Evolutionary conservation across 2,113 vertebrate genomes (phyloP).

Genomic region (Dasyprocta punctata): DNA sequence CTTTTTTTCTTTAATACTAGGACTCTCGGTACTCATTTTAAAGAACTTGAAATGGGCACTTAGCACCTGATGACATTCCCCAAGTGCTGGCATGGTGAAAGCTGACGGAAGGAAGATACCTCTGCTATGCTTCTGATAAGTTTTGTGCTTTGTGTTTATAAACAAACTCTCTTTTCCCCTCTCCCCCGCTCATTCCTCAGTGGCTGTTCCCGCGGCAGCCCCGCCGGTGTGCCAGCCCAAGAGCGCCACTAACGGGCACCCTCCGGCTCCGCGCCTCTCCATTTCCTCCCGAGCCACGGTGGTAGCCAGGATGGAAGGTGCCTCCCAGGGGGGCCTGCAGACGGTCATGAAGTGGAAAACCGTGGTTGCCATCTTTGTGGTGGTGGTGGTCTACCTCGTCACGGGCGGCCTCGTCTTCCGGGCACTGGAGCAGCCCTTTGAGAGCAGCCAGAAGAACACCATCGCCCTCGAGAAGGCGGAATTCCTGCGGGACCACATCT

Average conservation of each 20-base stretch:
- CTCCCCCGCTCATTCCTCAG: slow-evolving; percentile 82
- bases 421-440: slow-evolving; percentile 95
- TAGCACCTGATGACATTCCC: neutral
- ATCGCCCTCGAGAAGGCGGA: slow-evolving; percentile 93
- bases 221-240: slow-evolving; percentile 90
- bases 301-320: slow-evolving; percentile 93
- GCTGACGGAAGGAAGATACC: neutral
- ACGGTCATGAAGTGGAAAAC: slow-evolving; percentile 99
- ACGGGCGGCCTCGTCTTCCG: slow-evolving; percentile 93
- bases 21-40: neutral
- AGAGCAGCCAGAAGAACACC: slow-evolving; percentile 93
- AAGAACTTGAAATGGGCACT: neutral
- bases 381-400: slow-evolving; percentile 96
- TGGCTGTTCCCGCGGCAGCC: slow-evolving; percentile 93
- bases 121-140: slow-evolving; percentile 17
- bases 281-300: slow-evolving; percentile 92
- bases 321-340: slow-evolving; percentile 88
- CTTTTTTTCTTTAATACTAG: neutral
- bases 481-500: slow-evolving; percentile 92
- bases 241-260: slow-evolving; percentile 86
- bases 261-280: slow-evolving; percentile 90
- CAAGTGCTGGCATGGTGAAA: neutral
- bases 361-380: slow-evolving; percentile 95
- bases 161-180: slow-evolving; percentile 62
- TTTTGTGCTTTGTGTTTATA: neutral